phyloP scores from a whole-genome alignment of 2,797 vertebrate species.

The Coregonus ussuriensis region DNA sequence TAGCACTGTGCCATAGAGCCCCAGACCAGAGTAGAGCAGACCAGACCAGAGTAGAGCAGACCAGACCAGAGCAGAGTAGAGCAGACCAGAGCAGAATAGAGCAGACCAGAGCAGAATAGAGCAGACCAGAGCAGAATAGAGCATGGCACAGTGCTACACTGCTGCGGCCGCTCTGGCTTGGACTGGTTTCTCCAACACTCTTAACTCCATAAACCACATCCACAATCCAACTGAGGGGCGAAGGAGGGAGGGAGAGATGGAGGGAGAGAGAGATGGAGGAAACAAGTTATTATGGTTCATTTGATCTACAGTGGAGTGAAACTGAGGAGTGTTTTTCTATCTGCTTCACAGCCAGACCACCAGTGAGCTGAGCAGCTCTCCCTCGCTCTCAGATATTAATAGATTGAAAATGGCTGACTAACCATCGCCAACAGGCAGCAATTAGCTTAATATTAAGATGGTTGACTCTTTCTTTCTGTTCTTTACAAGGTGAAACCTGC shows the following conservation, averaged over 20 bases:
- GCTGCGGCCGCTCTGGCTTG: slow-evolving; percentile 31
- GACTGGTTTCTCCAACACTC: slow-evolving; percentile 29
- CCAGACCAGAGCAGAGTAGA: too few species aligned
- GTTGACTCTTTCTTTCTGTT: slow-evolving; percentile 36
- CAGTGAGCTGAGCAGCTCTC: slow-evolving; percentile 71
- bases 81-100: too few species aligned
- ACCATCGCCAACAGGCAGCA: slow-evolving; percentile 44
- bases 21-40: too few species aligned
- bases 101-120: too few species aligned
- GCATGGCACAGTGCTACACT: slow-evolving; percentile 33
- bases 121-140: neutral
- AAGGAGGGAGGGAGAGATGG: slow-evolving; percentile 20
- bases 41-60: too few species aligned
- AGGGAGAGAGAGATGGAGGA: slow-evolving; percentile 16
- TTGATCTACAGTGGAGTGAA: slow-evolving; percentile 82
- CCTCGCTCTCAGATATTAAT: slow-evolving; percentile 78
- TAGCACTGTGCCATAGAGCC: too few species aligned
- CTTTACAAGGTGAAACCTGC: slow-evolving; percentile 45
- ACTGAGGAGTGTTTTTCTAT: slow-evolving; percentile 78
- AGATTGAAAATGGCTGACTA: slow-evolving; percentile 63
- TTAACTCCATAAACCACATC: slow-evolving; percentile 67
- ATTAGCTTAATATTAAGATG: slow-evolving; percentile 68
- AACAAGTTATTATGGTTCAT: slow-evolving; percentile 75
- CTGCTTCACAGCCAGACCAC: slow-evolving; percentile 80
- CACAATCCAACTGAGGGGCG: slow-evolving; percentile 69